A percentile compares a stretch with the other conserved stretches of the same genome.
Evolutionary conservation across 2,888 invertebrate species (phyloP).

Genomic region (Dasysyrphus albostriatus): DNA sequence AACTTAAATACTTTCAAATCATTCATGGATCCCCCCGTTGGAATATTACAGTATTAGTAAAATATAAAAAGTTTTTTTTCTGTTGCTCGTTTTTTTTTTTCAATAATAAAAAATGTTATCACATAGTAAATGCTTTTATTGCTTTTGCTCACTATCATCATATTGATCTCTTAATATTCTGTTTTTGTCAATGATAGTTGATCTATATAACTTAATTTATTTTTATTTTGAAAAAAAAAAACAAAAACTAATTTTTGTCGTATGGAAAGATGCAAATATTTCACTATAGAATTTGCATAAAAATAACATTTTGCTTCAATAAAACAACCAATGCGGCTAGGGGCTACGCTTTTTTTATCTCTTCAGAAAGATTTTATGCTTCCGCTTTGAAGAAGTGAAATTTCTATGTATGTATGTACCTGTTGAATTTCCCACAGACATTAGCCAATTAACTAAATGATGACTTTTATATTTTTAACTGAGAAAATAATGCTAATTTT

Average conservation of each 20-base stretch:
- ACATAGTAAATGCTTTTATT: too few relatives aligned
- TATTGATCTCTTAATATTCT: background rate
- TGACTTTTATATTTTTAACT: background rate
- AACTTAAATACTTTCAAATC: too few relatives aligned
- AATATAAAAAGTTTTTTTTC: too few relatives aligned
- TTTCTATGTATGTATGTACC: background rate
- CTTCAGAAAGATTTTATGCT: conserved; percentile 10
- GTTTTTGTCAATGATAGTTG: background rate
- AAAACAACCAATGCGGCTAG: background rate
- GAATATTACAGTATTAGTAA: too few relatives aligned
- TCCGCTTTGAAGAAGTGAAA: conserved; percentile 25
- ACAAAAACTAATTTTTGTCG: background rate
- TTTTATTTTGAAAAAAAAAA: background rate
- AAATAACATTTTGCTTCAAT: background rate
- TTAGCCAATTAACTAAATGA: conserved; percentile 19
- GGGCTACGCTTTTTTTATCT: conserved; percentile 9
- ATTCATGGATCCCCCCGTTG: too few relatives aligned
- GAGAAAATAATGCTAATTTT: conserved; percentile 13
- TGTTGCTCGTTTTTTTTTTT: too few relatives aligned
- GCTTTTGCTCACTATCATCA: background rate
- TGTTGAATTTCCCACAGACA: conserved; percentile 24
- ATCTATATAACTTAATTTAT: background rate
- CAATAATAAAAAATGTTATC: too few relatives aligned
- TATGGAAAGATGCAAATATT: background rate
- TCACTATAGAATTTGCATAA: conserved; percentile 6